phyloP scores from a whole-genome alignment of 2,797 vertebrate genomes.

The Gallinago nigripennis region DNA sequence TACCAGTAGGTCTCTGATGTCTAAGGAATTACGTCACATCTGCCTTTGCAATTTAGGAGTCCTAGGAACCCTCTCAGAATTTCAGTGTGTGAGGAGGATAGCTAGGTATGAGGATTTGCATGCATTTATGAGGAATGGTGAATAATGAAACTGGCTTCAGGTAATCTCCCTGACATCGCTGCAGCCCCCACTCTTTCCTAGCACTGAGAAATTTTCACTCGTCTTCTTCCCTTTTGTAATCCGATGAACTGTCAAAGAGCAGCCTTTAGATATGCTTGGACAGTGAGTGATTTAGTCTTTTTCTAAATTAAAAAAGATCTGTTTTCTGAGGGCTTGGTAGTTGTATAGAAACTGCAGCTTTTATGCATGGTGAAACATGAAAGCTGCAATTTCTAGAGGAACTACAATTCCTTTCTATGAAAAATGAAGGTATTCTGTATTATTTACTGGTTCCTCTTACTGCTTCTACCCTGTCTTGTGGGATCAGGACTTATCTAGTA shows the following conservation, averaged over 20 bases:
- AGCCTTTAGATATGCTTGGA: not conserved
- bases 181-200: not conserved
- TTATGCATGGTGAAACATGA: not conserved
- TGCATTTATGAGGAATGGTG: not conserved
- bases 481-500: not conserved
- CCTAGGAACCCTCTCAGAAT: not conserved
- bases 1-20: not conserved
- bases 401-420: not conserved
- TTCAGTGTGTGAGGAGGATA: rapidly evolving
- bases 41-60: not conserved
- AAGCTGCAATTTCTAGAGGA: not conserved
- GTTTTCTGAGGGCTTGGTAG: not conserved
- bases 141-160: not conserved
- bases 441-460: not conserved
- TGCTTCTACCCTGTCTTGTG: not conserved
- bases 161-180: not conserved
- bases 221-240: not conserved
- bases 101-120: not conserved
- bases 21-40: not conserved
- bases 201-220: not conserved
- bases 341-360: not conserved
- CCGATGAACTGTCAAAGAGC: not conserved
- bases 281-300: not conserved
- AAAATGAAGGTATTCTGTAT: not conserved
- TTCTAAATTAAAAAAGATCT: not conserved